Evolutionary conservation across 2,888 invertebrate genomes (phyloP).

Genomic region (Arctia plantaginis): DNA sequence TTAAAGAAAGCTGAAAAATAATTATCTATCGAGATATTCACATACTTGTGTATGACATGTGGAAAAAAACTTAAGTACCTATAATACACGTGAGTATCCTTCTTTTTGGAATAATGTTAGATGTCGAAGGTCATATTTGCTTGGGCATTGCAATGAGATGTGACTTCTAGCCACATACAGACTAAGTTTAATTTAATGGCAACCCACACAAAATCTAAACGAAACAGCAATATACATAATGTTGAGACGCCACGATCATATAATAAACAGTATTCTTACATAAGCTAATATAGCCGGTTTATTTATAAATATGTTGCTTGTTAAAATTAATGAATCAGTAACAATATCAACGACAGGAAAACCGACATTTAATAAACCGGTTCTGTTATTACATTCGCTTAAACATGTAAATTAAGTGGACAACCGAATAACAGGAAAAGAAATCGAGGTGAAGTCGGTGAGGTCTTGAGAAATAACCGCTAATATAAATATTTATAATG

Average conservation of each 20-base stretch:
- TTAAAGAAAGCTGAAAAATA: not conserved
- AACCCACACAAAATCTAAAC: slow-evolving; percentile 17
- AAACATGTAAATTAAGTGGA: slow-evolving; percentile 52
- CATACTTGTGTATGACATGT: not conserved
- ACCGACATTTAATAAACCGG: slow-evolving; percentile 53
- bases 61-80: not conserved
- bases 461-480: slow-evolving; percentile 48
- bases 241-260: slow-evolving; percentile 29
- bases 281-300: slow-evolving; percentile 36
- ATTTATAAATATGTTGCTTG: slow-evolving; percentile 47
- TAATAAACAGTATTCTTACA: slow-evolving; percentile 28
- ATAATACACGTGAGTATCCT: not conserved
- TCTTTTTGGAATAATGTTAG: not conserved
- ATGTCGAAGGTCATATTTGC: not conserved
- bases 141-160: not conserved
- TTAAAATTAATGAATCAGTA: slow-evolving; percentile 51
- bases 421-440: slow-evolving; percentile 67
- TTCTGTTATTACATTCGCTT: slow-evolving; percentile 50
- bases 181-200: slow-evolving; percentile 19
- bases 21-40: not conserved
- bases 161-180: not conserved
- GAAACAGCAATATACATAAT: slow-evolving; percentile 28
- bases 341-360: slow-evolving; percentile 53
- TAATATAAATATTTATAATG: slow-evolving; percentile 43
- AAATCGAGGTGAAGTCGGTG: slow-evolving; percentile 58